Evolutionary conservation across 2,888 invertebrate genomes (phyloP).

Genomic region (Drosophila tripunctata): DNA sequence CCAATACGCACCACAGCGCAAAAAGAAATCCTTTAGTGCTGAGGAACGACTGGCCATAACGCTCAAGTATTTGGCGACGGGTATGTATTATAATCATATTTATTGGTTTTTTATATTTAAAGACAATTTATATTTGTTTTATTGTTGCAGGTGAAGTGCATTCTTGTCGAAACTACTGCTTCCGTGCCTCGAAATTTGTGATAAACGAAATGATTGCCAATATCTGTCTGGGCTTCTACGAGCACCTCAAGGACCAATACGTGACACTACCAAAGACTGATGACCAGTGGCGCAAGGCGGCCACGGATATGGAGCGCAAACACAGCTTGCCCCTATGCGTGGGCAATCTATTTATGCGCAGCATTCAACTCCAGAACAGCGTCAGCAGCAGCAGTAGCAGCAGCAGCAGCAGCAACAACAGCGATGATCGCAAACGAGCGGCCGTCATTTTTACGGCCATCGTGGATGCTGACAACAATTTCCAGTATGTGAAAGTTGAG

Average conservation of each 20-base stretch:
- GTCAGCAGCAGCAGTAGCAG: slow-evolving; percentile 39
- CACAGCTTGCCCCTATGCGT: slow-evolving; percentile 80
- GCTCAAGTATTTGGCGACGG: slow-evolving; percentile 83
- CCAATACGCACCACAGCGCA: slow-evolving; percentile 82
- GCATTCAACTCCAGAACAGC: slow-evolving; percentile 79
- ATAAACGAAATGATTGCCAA: slow-evolving; percentile 83
- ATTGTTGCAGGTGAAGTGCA: slow-evolving; percentile 81
- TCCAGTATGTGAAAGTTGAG: slow-evolving; percentile 81
- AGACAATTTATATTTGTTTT: no score
- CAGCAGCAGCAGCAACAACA: slow-evolving; percentile 1
- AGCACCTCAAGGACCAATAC: slow-evolving; percentile 82
- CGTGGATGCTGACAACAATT: slow-evolving; percentile 81
- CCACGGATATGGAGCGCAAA: slow-evolving; percentile 80
- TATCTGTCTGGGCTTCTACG: slow-evolving; percentile 83
- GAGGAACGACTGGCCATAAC: slow-evolving; percentile 83
- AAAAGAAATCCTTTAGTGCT: slow-evolving; percentile 82
- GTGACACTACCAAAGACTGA: slow-evolving; percentile 83
- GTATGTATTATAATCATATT: slow-evolving; percentile 59
- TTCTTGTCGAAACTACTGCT: slow-evolving; percentile 83
- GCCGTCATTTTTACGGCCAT: slow-evolving; percentile 81
- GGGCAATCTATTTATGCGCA: slow-evolving; percentile 80
- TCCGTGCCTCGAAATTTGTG: slow-evolving; percentile 84
- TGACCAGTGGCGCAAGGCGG: slow-evolving; percentile 81
- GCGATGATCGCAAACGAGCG: slow-evolving; percentile 72
- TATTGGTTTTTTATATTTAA: no score